Base-by-base conservation (phyloP, 2,797 vertebrate species). In the Avahi laniger region DNA sequence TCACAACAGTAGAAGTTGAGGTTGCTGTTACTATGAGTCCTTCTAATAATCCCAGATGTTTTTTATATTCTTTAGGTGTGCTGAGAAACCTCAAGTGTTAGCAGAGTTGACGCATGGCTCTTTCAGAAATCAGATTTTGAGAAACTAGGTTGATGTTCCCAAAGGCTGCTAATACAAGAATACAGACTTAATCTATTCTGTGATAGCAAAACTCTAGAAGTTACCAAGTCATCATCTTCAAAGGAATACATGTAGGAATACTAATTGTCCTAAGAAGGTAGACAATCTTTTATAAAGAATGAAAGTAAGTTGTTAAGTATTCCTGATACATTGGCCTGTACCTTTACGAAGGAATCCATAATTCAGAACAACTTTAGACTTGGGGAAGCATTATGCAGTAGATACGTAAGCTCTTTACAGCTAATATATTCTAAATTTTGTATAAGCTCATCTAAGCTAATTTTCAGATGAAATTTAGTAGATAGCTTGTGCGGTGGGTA, bases 61-160 rank as follows among this genome's bases (percentile, higher is more conserved):
- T 93, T 92, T 91, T 50, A 28, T 94, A 35, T 78, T 52, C 91
- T 91, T 41, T 88, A 54, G 46, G 20, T n/a, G 22, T 88, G 65
- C 43, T 22, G 4, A 43, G 54, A 81, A 87, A 20, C 24, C 69
- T 92, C 26, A 43, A 86, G 35, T 46, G 20, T 82, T 52, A 38
- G 30, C 82, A 90, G 65, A n/a, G 3, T 81, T 89, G 38, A 84
- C 13, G 7, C 10, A 8, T n/a, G 35, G 4, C 50, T 76, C 20
- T 61, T 84, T 65, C 33, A 76, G 30, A 91, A 80, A 63, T 41
- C 2, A 7, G 57, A 93, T 88, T 88, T 93, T 52, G 43, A 61
- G 91, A 70, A 88, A 59, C 18, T 43, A 93, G 50, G 22, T 26
- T 50, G 35, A 57, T 96, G 14, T 59, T 85, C 63, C 10, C 41